Percentiles rank a stretch among this genome's conserved stretches.
Conservation (phyloP, 1,140 invertebrate species). For the Drosophila yakuba region DNA sequence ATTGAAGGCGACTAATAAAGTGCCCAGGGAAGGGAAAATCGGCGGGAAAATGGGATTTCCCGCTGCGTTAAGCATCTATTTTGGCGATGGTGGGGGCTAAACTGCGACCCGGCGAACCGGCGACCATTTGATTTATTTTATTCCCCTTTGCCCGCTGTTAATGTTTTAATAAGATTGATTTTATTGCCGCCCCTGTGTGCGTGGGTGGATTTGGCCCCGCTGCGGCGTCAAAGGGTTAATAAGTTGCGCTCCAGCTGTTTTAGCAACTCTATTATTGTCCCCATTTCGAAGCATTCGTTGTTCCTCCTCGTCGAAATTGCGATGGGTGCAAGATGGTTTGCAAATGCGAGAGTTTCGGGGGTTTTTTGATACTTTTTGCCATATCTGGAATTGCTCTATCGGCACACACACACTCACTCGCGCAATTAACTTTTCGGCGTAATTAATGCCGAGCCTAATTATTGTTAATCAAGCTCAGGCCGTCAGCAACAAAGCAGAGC, state of each 20-base stretch:
- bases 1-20: slow-evolving; percentile 81
- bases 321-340: not conserved
- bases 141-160: slow-evolving; percentile 73
- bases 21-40: slow-evolving; percentile 11
- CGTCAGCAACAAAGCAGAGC: slow-evolving; percentile 35
- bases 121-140: slow-evolving; percentile 81
- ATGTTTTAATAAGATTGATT: slow-evolving; percentile 84
- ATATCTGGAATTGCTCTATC: slow-evolving; percentile 18
- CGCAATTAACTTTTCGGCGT: slow-evolving; percentile 84
- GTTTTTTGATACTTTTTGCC: not conserved
- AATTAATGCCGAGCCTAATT: slow-evolving; percentile 85
- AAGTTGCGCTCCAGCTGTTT: slow-evolving; percentile 71
- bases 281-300: not conserved
- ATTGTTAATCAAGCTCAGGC: slow-evolving; percentile 84
- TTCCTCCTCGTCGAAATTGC: not conserved
- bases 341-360: slow-evolving; percentile 23
- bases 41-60: slow-evolving; percentile 32
- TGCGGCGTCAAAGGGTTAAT: slow-evolving; percentile 73
- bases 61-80: slow-evolving; percentile 71
- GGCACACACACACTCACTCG: slow-evolving; percentile 39
- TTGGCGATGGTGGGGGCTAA: slow-evolving; percentile 15
- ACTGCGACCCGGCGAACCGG: slow-evolving; percentile 34
- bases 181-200: slow-evolving; percentile 66
- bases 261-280: slow-evolving; percentile 63
- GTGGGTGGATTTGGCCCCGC: slow-evolving; percentile 30